These are phyloP conservation scores for Callimorpha dominula DNA, from an alignment of 2,888 invertebrate species.

Conservation along the genomic window DNA sequence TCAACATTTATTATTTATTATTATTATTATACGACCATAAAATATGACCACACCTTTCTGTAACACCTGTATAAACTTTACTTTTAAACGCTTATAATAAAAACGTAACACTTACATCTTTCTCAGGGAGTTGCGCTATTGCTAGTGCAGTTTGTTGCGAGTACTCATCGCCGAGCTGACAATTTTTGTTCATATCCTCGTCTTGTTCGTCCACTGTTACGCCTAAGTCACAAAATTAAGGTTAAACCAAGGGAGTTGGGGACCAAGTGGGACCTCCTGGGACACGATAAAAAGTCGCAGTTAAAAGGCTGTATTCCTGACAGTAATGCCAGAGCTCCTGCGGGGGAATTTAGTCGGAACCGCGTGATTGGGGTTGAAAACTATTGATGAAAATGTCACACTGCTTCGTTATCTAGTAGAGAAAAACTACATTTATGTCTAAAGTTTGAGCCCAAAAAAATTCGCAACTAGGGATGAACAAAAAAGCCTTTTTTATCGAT, in stretches of 20 bases:
- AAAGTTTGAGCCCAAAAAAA: too few relatives aligned
- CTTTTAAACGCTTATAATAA: neutral
- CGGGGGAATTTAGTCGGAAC: too few relatives aligned
- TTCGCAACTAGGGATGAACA: too few relatives aligned
- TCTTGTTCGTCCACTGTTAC: conserved; percentile 86
- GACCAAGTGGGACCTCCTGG: neutral
- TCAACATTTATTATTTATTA: too few relatives aligned
- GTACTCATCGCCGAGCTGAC: conserved; percentile 75
- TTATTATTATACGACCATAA: too few relatives aligned
- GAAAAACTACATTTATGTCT: too few relatives aligned
- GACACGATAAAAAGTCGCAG: neutral
- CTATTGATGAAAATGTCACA: too few relatives aligned
- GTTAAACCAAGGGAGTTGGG: neutral
- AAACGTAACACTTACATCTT: conserved; percentile 88
- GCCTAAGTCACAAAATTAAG: conserved; percentile 41
- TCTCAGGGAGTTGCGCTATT: conserved; percentile 94
- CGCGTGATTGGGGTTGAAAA: too few relatives aligned
- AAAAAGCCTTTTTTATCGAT: too few relatives aligned
- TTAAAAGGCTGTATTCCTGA: neutral
- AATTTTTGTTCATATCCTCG: conserved; percentile 91
- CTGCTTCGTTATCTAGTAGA: too few relatives aligned
- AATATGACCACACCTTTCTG: too few relatives aligned
- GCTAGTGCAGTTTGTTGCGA: conserved; percentile 88
- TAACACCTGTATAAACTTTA: neutral
- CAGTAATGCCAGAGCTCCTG: too few relatives aligned